Evolutionary conservation across 2,888 invertebrate species (phyloP).

Genomic region (Acheta domesticus): DNA sequence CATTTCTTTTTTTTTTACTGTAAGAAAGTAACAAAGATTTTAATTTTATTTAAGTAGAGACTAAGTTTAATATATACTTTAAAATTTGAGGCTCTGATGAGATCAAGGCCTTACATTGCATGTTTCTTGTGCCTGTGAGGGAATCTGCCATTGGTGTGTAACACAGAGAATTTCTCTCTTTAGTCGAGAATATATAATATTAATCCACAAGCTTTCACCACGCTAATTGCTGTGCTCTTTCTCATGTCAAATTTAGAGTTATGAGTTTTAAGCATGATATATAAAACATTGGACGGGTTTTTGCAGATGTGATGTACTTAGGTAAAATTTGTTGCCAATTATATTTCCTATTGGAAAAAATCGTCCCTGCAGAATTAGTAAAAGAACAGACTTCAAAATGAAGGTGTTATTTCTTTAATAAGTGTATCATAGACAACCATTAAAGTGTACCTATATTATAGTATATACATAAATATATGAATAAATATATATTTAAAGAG

Average conservation of each 20-base stretch:
- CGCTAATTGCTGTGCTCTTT: not conserved
- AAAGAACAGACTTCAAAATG: not conserved
- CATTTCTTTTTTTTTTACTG: too few species aligned
- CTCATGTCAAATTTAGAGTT: not conserved
- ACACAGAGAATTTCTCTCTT: too few species aligned
- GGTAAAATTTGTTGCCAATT: not conserved
- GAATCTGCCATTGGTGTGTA: too few species aligned
- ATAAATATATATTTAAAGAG: not conserved
- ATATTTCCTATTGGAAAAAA: constrained; percentile 12
- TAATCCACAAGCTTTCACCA: not conserved
- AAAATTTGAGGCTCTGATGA: too few species aligned
- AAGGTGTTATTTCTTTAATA: not conserved
- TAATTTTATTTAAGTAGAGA: too few species aligned
- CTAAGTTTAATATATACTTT: too few species aligned
- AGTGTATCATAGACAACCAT: constrained; percentile 18
- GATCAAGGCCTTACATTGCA: too few species aligned
- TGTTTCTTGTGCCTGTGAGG: too few species aligned
- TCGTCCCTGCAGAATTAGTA: not conserved
- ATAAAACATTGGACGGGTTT: not conserved
- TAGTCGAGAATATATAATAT: too few species aligned
- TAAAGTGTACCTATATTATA: constrained; percentile 2
- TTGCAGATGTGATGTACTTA: not conserved
- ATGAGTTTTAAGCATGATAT: not conserved
- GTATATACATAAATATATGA: constrained; percentile 6
- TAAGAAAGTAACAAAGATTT: too few species aligned